Base-by-base conservation (phyloP, 2,888 invertebrate species). In the Neelides folsomi region DNA sequence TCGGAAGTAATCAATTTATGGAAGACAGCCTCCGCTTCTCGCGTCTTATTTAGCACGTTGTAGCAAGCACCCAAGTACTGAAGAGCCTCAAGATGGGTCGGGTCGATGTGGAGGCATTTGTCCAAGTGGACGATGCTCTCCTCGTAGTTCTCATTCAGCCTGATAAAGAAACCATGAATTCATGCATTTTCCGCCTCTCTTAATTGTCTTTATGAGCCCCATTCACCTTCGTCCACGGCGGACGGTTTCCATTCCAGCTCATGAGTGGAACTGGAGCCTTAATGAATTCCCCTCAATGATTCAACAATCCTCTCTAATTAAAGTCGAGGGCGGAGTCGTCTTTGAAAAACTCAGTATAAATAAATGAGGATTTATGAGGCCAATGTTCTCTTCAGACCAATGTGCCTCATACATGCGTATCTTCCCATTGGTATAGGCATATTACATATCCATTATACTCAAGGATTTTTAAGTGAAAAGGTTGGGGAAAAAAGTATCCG, bases 1-100 rank as follows among this genome's bases (percentile, higher is more conserved):
- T 59, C 57, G 18, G 61, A 56, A 46, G 52, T 59, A 51, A 58
- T 56, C 56, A 62, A 53, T 57, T 59, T 59, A 55, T 54, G 57
- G 58, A 58, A 62, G 52, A 62, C 59, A 39, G 52, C 53, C 45
- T 56, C 53, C 35, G 57, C 61, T 54, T 62, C 55, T 35, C 54
- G 53, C 19, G 59, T 62, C 45, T 57, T 62, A 51, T 62, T 62
- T 37, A 62, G 42, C 35, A 58, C 49, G 46, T 62, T 58, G 57
- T 62, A 62, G 43, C 59, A 62, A 47, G 58, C 56, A 51, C 61
- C 61, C 51, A 62, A 52, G 48, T 56, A 53, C 46, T 55, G 52
- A 44, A 62, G 51, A 49, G 62, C 59, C 52, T 58, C 58, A 47
- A 55, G 52, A 53, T 59, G 59, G 47, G 58, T 54, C 40, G 62